These are phyloP conservation scores for Thaleichthys pacificus DNA, from an alignment of 2,797 vertebrate genomes.

Conservation along the genomic window DNA sequence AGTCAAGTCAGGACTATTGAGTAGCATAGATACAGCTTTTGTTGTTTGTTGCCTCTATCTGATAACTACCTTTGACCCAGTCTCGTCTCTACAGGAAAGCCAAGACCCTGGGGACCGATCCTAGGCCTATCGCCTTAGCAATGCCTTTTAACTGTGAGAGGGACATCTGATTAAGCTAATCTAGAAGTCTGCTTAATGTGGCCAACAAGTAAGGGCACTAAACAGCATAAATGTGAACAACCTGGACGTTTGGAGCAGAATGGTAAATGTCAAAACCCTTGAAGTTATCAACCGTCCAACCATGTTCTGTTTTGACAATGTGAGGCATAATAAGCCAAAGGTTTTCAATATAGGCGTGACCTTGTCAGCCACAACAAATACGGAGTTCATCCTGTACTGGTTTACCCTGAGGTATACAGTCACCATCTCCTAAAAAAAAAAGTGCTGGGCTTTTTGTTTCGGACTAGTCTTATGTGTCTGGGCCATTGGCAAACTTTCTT, in stretches of 20 bases:
- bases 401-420: background rate
- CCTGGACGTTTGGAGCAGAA: background rate
- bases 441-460: background rate
- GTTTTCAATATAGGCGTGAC: no score
- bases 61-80: slow-evolving; percentile 2
- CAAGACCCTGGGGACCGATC: background rate
- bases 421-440: background rate
- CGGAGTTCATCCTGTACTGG: background rate
- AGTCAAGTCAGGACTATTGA: background rate
- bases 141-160: background rate
- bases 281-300: background rate
- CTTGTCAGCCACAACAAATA: background rate
- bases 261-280: background rate
- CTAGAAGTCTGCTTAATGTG: background rate
- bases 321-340: background rate
- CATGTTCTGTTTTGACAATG: background rate
- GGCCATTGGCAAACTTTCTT: no score
- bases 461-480: background rate
- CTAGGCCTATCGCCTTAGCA: background rate
- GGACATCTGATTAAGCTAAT: background rate
- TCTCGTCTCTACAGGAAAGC: background rate
- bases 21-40: background rate
- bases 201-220: no score
- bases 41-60: background rate
- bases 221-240: no score